phyloP scores from a whole-genome alignment of 2,113 vertebrate species.

The human region GRCh38 chr20:40402501-40403000 shows the following conservation, averaged over 20 bases:
- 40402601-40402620: not conserved
- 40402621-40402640: too few species aligned
- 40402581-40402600: not conserved
- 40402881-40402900: not conserved
- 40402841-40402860: not conserved
- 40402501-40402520: not conserved
- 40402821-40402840: not conserved
- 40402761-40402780: not conserved
- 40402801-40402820: not conserved
- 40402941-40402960: not conserved
- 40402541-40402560: too few species aligned
- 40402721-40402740: not conserved
- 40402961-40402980: not conserved
- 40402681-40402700: not conserved
- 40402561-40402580: not conserved
- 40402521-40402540: not conserved
- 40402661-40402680: not conserved
- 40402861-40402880: not conserved
- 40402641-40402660: not conserved
- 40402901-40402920: not conserved
- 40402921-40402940: too few species aligned
- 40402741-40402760: not conserved
- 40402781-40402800: not conserved
- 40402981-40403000: not conserved
- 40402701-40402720: not conserved